Percentiles rank a stretch among this genome's conserved stretches.
Evolutionary conservation across 2,113 vertebrate genomes (phyloP).

Genomic region (Lycocorax pyrrhopterus): DNA sequence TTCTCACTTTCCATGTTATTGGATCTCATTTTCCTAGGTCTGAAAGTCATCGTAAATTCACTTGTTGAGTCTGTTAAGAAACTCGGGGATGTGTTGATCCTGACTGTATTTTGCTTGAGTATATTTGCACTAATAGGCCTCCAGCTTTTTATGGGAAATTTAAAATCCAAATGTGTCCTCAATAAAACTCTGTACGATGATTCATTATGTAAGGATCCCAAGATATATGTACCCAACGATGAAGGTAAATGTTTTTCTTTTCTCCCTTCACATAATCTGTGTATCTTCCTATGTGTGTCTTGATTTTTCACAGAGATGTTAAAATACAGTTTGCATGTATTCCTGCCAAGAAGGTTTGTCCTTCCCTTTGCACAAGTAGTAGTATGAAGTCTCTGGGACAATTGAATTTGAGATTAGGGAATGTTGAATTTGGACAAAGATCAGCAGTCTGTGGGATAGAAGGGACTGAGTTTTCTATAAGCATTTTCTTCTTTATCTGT

Average conservation of each 20-base stretch:
- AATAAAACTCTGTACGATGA: background rate
- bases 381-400: background rate
- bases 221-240: background rate
- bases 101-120: conserved; percentile 92
- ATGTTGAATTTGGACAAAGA: background rate
- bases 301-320: background rate
- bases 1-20: background rate
- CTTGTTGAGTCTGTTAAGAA: conserved; percentile 93
- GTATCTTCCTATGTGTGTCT: background rate
- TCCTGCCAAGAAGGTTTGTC: background rate
- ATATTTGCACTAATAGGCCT: conserved; percentile 93
- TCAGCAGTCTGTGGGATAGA: background rate
- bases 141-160: conserved; percentile 95
- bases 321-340: background rate
- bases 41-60: conserved; percentile 93
- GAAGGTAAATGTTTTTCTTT: background rate
- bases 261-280: background rate
- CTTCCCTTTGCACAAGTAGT: background rate
- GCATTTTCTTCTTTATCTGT: background rate
- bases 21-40: conserved; percentile 67
- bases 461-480: background rate
- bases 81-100: conserved; percentile 89
- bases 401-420: background rate
- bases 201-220: conserved; percentile 9
- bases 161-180: conserved; percentile 84